phyloP scores from a whole-genome alignment of 2,113 vertebrate genomes.

The Grallaria varia region DNA sequence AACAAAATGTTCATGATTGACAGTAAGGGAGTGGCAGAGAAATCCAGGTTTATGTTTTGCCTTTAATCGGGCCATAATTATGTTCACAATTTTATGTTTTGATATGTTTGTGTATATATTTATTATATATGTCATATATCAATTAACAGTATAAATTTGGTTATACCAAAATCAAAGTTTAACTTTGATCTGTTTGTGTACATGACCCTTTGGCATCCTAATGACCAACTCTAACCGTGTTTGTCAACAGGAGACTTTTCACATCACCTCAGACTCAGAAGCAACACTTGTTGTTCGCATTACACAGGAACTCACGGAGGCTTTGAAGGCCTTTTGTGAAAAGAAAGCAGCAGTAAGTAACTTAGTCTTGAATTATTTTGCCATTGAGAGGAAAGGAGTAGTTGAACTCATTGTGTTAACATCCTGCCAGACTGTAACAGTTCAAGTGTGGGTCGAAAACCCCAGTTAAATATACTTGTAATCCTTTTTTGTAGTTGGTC shows the following conservation, averaged over 20 bases:
- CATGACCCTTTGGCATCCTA: not conserved
- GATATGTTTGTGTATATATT: accelerated
- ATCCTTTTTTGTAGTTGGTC: not conserved
- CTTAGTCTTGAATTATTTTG: not conserved
- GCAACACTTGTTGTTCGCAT: conserved; percentile 43
- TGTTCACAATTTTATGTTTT: not conserved
- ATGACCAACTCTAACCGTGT: not conserved
- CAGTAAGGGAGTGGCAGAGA: not conserved
- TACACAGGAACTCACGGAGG: conserved; percentile 42
- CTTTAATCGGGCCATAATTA: not conserved
- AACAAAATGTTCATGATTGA: not conserved
- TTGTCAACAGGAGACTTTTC: conserved; percentile 45
- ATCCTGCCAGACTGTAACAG: not conserved
- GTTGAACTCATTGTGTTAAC: not conserved
- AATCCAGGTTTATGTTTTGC: not conserved
- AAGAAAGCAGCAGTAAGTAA: conserved; percentile 54
- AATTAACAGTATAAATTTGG: not conserved
- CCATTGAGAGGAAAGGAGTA: not conserved
- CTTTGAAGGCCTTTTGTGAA: conserved; percentile 61
- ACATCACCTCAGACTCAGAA: conserved; percentile 50
- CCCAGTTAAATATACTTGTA: not conserved
- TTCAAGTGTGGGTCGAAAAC: not conserved
- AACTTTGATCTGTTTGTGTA: not conserved
- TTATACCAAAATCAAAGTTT: not conserved
- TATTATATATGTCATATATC: not conserved